A percentile compares a stretch with the other conserved stretches of the same genome.
Conservation (phyloP, 2,113 vertebrate genomes). For the Daphoenositta chrysoptera region DNA sequence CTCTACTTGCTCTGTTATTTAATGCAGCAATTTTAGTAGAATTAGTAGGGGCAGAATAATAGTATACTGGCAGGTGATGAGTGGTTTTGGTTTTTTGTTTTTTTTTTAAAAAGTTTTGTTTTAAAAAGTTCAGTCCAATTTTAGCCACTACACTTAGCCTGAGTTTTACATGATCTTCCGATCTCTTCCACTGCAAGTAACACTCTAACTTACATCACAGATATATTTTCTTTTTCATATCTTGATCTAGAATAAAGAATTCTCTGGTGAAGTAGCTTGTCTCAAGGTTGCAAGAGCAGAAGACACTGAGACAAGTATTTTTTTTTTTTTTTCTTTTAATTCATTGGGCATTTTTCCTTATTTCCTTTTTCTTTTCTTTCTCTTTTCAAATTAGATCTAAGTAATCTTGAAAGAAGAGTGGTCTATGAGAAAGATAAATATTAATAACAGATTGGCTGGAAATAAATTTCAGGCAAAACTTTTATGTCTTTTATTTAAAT, state of each 20-base stretch:
- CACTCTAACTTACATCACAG: neutral
- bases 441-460: neutral
- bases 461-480: neutral
- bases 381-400: neutral
- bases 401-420: neutral
- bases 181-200: neutral
- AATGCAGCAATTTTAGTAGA: neutral
- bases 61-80: neutral
- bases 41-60: neutral
- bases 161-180: neutral
- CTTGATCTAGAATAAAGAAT: neutral
- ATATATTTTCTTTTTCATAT: neutral
- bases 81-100: too few species aligned
- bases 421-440: neutral
- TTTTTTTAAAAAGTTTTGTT: neutral
- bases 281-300: neutral
- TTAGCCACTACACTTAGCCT: neutral
- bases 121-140: neutral
- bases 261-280: neutral
- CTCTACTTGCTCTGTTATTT: neutral
- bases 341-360: neutral
- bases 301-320: neutral
- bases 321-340: neutral
- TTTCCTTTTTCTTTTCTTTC: neutral
- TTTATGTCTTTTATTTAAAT: neutral